Conservation (phyloP, 2,113 vertebrate genomes). For the Zosterops pallidus region DNA sequence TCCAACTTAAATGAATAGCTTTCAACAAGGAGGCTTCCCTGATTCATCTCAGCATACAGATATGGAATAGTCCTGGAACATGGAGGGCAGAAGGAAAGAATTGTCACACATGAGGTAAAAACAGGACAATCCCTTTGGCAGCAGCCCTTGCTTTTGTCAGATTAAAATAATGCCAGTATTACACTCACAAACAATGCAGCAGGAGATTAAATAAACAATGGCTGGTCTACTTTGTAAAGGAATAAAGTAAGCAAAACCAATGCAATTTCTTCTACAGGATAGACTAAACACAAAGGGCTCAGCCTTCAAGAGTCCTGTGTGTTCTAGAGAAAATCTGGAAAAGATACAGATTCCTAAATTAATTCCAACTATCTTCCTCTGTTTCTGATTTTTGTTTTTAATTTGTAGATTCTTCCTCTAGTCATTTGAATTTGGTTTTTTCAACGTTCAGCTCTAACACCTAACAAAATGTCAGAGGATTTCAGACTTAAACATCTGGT, state of each 20-base stretch:
- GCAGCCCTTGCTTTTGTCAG: not conserved
- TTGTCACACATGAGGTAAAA: not conserved
- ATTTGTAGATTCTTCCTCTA: not conserved
- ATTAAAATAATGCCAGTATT: not conserved
- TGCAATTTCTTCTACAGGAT: not conserved
- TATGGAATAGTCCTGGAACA: not conserved
- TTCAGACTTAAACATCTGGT: slow-evolving; percentile 25
- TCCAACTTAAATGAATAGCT: not conserved
- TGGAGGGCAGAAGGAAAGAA: not conserved
- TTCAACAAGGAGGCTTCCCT: not conserved
- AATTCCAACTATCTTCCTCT: not conserved
- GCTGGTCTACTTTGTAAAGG: not conserved
- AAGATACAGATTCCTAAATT: not conserved
- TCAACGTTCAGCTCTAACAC: slow-evolving; percentile 19
- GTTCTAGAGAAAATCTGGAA: slow-evolving; percentile 24
- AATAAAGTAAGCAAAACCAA: not conserved
- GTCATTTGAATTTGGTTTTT: not conserved
- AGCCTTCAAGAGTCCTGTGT: not conserved
- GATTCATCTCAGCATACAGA: not conserved
- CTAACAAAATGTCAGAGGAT: slow-evolving; percentile 31
- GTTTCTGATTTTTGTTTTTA: slow-evolving; percentile 18
- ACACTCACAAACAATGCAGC: not conserved
- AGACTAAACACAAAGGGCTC: not conserved
- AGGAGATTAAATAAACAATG: not conserved
- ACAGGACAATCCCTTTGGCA: not conserved